Percentiles rank a stretch among this genome's conserved stretches.
phyloP scores from a whole-genome alignment of 2,888 invertebrate genomes.

The Caenorhabditis sp. region DNA sequence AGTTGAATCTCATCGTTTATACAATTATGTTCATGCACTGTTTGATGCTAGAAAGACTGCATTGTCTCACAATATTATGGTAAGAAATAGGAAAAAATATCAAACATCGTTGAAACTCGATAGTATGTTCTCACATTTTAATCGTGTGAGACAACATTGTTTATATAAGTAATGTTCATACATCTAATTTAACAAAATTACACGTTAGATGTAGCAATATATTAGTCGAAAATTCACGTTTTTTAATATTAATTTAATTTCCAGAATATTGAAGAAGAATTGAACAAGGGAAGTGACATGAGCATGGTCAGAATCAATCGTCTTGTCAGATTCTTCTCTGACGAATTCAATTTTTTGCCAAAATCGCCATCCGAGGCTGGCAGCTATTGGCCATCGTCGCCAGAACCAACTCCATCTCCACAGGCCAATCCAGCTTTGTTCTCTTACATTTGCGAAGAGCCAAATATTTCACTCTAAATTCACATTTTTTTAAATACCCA shows the following conservation, averaged over 20 bases:
- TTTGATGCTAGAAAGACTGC: neutral
- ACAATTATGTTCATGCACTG: neutral
- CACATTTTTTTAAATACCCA: neutral
- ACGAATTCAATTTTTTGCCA: neutral
- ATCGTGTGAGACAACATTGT: neutral
- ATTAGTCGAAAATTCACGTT: too few species aligned
- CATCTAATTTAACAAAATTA: neutral
- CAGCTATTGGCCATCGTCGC: neutral
- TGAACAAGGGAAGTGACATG: slow-evolving; percentile 2
- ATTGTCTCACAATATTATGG: neutral
- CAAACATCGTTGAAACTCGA: neutral
- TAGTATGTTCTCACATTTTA: neutral
- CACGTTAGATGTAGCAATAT: too few species aligned
- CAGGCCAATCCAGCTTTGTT: neutral
- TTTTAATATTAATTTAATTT: too few species aligned
- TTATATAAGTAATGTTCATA: neutral
- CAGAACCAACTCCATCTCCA: neutral
- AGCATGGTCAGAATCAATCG: slow-evolving; percentile 1
- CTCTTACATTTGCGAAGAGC: neutral
- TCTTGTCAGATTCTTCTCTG: neutral
- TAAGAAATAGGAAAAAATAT: neutral
- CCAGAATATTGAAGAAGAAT: slow-evolving; percentile 4
- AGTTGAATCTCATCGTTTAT: neutral
- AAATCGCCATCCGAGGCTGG: neutral
- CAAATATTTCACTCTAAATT: neutral